Base-by-base conservation (phyloP, 2,113 vertebrate species). In the Atlantisia rogersi region DNA sequence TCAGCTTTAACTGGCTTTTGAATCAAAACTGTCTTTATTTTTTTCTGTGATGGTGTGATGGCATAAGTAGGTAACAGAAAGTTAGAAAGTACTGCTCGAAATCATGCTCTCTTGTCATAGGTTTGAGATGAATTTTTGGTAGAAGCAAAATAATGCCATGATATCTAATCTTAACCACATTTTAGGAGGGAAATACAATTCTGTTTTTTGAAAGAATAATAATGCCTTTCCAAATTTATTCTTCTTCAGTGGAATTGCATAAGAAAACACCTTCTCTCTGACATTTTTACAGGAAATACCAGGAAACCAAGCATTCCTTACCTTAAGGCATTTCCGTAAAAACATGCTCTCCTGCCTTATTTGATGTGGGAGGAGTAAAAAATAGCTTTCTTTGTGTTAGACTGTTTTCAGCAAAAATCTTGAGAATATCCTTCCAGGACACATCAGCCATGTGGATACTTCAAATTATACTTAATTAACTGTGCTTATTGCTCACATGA, bases 241-340 rank as follows among this genome's bases (percentile, higher is more conserved):
- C 69, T 91, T 89, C 65, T 93, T 88, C 76, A 71, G 71, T 69
- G 73, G 62, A 81, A 93, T 96, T 94, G 50, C 73, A 79, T 29
- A 46, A 78, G 92, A 96, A 94, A 97, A 92, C 92, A 95, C 76
- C 84, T 95, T 94, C 20, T 32, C 39, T 82, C 80, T 97, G 90
- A 73, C 80, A 73, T 75, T 97, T 97, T 94, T 71, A 82, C 86
- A 97, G 95, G 93, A 97, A 97, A 97, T 95, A 91, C 93, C 93
- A 94, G 82, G 90, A 83, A 95, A 37, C 10, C 39, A 65, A 96
- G 35, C 37, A 39, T 96, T 94, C 86, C 81, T 82, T 81, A 64
- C 76, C 71, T 81, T 19, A 62, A 1, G 22, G 48, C 20, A 93
- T 94, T 97, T 96, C 92, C 58, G 73, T 64, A 87, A 95, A 97